These are phyloP conservation scores for Pantherophis vulpinus DNA, from an alignment of 2,797 vertebrate genomes.

Conservation along the genomic window DNA sequence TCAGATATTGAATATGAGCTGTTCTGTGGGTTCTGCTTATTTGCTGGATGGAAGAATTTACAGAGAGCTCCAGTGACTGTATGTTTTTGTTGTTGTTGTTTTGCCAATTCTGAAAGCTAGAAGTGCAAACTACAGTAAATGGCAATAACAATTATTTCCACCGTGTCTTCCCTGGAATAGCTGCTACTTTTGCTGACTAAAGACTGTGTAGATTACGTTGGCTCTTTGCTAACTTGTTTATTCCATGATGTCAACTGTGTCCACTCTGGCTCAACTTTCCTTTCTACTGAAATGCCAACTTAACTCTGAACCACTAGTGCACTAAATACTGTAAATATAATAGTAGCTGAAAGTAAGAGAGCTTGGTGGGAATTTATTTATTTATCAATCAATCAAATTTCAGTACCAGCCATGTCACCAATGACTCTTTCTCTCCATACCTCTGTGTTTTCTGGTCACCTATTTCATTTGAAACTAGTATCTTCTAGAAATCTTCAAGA, in stretches of 20 bases:
- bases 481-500: background rate
- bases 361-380: background rate
- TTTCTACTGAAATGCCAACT: background rate
- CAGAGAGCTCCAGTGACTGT: background rate
- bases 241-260: background rate
- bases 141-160: background rate
- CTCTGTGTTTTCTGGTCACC: background rate
- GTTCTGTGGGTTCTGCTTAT: background rate
- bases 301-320: background rate
- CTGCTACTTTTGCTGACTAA: background rate
- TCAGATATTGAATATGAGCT: background rate
- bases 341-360: background rate
- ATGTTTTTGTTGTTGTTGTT: background rate
- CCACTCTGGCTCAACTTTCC: background rate
- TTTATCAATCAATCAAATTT: background rate
- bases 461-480: background rate
- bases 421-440: background rate
- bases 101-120: background rate
- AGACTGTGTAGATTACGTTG: background rate
- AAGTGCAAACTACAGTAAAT: background rate
- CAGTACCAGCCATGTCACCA: background rate
- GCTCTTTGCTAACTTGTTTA: background rate
- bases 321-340: background rate
- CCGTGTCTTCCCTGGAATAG: background rate
- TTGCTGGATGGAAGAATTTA: slow-evolving; percentile 1